These are phyloP conservation scores for Galago senegalensis DNA, from an alignment of 2,797 vertebrate species.

Conservation along the genomic window DNA sequence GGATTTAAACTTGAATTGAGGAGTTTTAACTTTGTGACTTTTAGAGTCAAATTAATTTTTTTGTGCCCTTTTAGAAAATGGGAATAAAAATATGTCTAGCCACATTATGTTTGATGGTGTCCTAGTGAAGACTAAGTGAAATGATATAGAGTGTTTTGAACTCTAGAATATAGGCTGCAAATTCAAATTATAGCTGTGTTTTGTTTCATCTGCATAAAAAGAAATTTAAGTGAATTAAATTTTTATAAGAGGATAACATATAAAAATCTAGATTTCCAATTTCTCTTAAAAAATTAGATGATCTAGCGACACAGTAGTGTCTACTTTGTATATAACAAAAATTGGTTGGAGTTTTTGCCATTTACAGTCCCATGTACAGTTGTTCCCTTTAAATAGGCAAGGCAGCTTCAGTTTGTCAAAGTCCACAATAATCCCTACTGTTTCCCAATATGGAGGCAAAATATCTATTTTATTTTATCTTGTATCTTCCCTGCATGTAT, in stretches of 20 bases:
- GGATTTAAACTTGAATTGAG: slow-evolving; percentile 35
- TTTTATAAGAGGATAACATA: slow-evolving; percentile 31
- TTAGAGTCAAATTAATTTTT: slow-evolving; percentile 23
- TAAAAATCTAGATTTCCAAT: slow-evolving; percentile 2
- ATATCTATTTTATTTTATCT: not conserved
- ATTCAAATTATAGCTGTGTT: not conserved
- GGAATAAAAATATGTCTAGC: slow-evolving; percentile 28
- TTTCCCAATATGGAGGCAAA: not conserved
- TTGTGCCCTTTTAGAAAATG: slow-evolving; percentile 11
- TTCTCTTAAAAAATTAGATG: slow-evolving; percentile 38
- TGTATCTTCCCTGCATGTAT: not conserved
- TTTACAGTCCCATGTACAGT: not conserved
- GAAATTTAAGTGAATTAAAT: slow-evolving; percentile 39
- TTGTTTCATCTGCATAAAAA: slow-evolving; percentile 4
- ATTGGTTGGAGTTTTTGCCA: not conserved
- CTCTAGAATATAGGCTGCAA: not conserved
- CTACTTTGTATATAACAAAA: slow-evolving; percentile 23
- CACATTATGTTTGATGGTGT: not conserved
- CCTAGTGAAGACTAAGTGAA: slow-evolving; percentile 5
- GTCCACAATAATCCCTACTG: not conserved
- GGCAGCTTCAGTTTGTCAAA: not conserved
- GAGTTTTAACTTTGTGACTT: slow-evolving; percentile 18
- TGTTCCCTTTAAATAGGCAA: not conserved
- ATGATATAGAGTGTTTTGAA: not conserved
- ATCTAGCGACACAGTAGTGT: not conserved